Conservation (phyloP, 2,113 vertebrate genomes). For the Xiphorhynchus elegans region DNA sequence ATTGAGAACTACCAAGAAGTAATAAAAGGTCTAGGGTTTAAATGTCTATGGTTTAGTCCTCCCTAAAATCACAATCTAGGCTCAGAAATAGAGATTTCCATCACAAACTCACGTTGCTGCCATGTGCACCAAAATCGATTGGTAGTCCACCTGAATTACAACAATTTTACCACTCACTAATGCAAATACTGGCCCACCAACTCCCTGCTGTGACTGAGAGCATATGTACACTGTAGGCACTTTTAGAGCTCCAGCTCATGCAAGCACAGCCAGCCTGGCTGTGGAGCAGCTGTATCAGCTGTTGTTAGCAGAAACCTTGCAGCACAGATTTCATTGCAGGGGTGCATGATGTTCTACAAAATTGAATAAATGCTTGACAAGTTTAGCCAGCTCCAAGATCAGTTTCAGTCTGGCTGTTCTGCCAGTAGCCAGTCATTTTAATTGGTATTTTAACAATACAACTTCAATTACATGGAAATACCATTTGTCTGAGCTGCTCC, state of each 20-base stretch:
- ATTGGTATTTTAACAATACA: conserved; percentile 13
- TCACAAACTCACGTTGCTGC: not conserved
- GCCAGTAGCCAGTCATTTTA: not conserved
- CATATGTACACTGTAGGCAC: not conserved
- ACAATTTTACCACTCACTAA: not conserved
- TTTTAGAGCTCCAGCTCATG: not conserved
- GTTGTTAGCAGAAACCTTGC: not conserved
- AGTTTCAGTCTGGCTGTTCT: not conserved
- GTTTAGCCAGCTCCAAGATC: not conserved
- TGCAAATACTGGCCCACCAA: not conserved
- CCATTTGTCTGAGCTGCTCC: not conserved
- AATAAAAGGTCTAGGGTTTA: not conserved
- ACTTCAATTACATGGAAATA: not conserved
- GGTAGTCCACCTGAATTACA: not conserved
- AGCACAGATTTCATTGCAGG: not conserved
- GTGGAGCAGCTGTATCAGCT: not conserved
- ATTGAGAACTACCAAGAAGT: not conserved
- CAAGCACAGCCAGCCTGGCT: not conserved
- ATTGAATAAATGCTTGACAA: not conserved
- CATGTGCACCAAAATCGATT: not conserved
- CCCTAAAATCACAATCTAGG: not conserved
- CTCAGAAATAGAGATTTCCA: not conserved
- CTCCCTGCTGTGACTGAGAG: not conserved
- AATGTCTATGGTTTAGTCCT: not conserved
- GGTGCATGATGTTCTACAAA: not conserved